Evolutionary conservation across 2,888 invertebrate species (phyloP), one percentile per base, ranked within the genome.

Genomic region (Himalopsyche tibetana): DNA sequence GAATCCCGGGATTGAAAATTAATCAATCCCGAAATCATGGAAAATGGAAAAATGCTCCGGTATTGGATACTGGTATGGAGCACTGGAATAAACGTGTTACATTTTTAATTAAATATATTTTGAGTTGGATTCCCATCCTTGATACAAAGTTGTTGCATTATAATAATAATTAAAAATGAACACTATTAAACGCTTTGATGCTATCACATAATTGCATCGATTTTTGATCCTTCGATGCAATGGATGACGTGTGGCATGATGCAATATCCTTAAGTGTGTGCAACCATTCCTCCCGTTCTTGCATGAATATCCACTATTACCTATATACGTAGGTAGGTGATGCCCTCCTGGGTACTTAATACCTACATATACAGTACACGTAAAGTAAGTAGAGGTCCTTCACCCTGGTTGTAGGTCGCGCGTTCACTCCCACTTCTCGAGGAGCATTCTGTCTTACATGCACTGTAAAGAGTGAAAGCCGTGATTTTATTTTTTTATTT

Each of bases 301-400:
- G 36, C 74, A 74, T 63, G 74, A 28, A 36, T 74, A 74, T 74
- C 74, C 38, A 36, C 74, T 19, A 74, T 38, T 38, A 74, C 74
- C 74, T 74, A 74, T 74, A 36, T 36, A 74, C 38, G 74, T 74
- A 74, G 74, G 38, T 74, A 74, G 38, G 36, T 74, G 38, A 36
- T 74, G 38, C 74, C 5, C 38, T 38, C 36, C 15, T 38, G 74
- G 12, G 74, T 74, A 74, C 74, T 74, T 74, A 38, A 74, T 74
- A 74, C 74, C 74, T 74, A 74, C 74, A 9, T 74, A 74, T 74
- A 74, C 38, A 36, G 74, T 74, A 74, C 28, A 74, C 74, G 74
- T 74, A 74, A 74, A 74, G 74, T 74, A 74, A 36, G 74, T 12
- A 74, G 74, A 74, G 74, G 74, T 74, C 74, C 74, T 74, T 74